These are phyloP conservation scores for Sceloporus tristichus DNA, from an alignment of 2,113 vertebrate genomes.

Conservation along the genomic window DNA sequence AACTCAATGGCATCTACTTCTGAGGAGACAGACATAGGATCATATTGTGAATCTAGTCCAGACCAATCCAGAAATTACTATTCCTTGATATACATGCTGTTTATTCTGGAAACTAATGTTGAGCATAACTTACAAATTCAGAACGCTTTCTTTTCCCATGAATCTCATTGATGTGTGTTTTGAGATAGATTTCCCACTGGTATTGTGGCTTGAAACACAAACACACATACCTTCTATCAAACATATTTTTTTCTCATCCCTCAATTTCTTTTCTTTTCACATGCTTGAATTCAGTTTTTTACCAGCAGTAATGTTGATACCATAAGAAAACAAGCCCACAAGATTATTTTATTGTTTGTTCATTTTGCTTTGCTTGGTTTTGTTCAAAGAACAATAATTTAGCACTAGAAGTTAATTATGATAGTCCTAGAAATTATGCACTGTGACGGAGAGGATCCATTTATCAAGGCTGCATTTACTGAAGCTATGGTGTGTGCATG, in stretches of 20 bases:
- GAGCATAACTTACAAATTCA: background rate
- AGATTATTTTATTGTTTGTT: conserved; percentile 29
- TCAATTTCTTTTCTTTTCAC: background rate
- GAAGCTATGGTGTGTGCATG: conserved; percentile 30
- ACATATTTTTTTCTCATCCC: accelerated
- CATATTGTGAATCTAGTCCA: background rate
- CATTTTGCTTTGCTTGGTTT: background rate
- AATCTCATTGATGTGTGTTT: background rate
- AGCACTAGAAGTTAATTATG: conserved; percentile 57
- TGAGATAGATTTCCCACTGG: background rate
- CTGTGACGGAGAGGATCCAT: conserved; percentile 44
- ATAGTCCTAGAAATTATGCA: conserved; percentile 39
- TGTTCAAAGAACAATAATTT: conserved; percentile 50
- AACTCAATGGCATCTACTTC: background rate
- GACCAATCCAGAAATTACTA: background rate
- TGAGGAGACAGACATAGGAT: background rate
- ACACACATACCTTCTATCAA: no score
- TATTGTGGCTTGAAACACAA: background rate
- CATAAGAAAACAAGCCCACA: conserved; percentile 22
- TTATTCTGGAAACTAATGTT: background rate
- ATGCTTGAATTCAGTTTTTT: background rate
- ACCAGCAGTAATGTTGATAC: background rate
- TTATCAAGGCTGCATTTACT: conserved; percentile 53
- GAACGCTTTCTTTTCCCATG: accelerated
- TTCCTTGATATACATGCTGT: background rate